Conservation (phyloP, 2,888 invertebrate species). For the Rhagium mordax region DNA sequence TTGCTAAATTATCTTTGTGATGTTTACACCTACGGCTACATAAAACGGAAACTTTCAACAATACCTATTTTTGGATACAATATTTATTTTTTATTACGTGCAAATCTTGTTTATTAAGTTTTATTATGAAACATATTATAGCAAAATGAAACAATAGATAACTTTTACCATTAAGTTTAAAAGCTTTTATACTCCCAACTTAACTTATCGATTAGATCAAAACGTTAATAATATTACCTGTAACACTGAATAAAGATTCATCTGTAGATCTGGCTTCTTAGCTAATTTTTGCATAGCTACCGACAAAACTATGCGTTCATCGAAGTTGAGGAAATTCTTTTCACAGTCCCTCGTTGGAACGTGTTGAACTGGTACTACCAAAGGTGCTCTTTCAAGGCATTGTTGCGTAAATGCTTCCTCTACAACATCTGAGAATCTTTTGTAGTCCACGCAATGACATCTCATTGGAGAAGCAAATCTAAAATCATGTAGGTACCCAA, state of each 20-base stretch:
- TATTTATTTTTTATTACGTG: conserved; percentile 12
- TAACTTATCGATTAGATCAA: not conserved
- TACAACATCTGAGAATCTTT: conserved; percentile 77
- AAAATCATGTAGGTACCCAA: conserved; percentile 35
- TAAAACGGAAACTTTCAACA: conserved; percentile 45
- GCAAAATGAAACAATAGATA: conserved; percentile 4
- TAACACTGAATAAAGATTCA: conserved; percentile 81
- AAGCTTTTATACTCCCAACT: not conserved
- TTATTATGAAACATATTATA: not conserved
- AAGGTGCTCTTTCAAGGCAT: conserved; percentile 78
- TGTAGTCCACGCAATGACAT: conserved; percentile 77
- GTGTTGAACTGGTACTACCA: conserved; percentile 80
- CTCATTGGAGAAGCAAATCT: conserved; percentile 79
- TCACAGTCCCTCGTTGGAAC: conserved; percentile 78
- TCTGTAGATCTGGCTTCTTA: conserved; percentile 77
- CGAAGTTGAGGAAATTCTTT: conserved; percentile 80
- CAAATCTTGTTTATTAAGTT: conserved; percentile 6
- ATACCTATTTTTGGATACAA: conserved; percentile 37
- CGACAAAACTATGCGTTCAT: conserved; percentile 78
- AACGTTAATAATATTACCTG: conserved; percentile 68
- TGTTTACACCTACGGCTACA: conserved; percentile 51
- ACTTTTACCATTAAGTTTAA: not conserved
- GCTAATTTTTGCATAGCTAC: conserved; percentile 80
- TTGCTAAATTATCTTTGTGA: conserved; percentile 49
- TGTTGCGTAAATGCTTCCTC: conserved; percentile 81